phyloP scores from a whole-genome alignment of 2,888 invertebrate genomes.

The Agonum fuliginosum region DNA sequence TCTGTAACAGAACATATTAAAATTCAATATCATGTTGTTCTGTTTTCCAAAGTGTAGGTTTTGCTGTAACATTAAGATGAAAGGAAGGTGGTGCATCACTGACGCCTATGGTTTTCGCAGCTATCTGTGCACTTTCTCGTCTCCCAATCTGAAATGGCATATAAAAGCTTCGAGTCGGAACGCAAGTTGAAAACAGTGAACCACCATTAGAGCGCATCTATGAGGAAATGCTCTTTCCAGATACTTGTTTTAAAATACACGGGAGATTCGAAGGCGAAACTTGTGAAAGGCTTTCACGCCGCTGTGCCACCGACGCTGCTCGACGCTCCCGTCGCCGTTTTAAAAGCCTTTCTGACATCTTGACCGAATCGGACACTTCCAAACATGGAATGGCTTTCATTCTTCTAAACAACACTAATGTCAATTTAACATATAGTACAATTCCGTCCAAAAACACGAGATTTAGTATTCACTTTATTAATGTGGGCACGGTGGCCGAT shows the following conservation, averaged over 20 bases:
- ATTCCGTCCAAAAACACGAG: too few species aligned
- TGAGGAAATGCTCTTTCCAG: conserved; percentile 69
- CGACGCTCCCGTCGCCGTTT: too few species aligned
- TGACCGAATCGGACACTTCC: conserved; percentile 73
- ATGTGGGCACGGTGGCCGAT: too few species aligned
- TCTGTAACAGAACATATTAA: too few species aligned
- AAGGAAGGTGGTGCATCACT: too few species aligned
- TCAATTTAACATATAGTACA: too few species aligned
- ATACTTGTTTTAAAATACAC: conserved; percentile 70
- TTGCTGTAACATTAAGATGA: too few species aligned
- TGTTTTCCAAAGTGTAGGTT: too few species aligned
- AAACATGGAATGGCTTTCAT: conserved; percentile 74
- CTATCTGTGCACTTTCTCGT: conserved; percentile 28
- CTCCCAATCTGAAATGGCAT: conserved; percentile 60
- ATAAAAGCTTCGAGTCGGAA: conserved; percentile 64
- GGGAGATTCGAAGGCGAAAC: conserved; percentile 65
- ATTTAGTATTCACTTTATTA: too few species aligned
- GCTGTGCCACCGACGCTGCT: too few species aligned
- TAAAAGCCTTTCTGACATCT: conserved; percentile 75
- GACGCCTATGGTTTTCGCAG: too few species aligned
- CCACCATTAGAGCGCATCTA: conserved; percentile 68
- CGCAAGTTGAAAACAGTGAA: conserved; percentile 67
- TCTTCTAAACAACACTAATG: conserved; percentile 68
- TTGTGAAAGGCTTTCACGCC: conserved; percentile 61
- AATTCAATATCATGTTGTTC: too few species aligned